Evolutionary conservation across 2,797 vertebrate species (phyloP), one percentile per base, ranked within the genome.

Genomic region (Sebastes iracundus): DNA sequence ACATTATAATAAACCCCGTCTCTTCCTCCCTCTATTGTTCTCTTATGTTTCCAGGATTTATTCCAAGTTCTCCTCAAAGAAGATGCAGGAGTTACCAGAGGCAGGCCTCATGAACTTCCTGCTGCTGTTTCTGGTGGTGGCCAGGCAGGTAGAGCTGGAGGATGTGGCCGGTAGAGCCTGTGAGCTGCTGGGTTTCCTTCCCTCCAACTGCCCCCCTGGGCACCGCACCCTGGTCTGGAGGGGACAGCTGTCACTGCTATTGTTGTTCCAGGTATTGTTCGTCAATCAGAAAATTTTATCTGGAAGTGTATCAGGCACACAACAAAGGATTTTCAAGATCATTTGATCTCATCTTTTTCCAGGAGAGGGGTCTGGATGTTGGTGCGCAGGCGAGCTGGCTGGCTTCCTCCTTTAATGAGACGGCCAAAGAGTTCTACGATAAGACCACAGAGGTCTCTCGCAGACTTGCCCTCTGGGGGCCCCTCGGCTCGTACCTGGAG

Each of bases 41-140:
- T 14, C 20, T 38, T 2, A 4, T 60, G 13, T 68, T 83, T 75
- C 42, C 82, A 99, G 99, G 93, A 97, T 99, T 94, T 99, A 98
- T 94, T 99, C 98, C 30, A 99, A 98, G 90, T 99, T 99, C 83
- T 98, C 98, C 82, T 94, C 96, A 49, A 97, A 95, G 88, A 97
- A 97, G 92, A 99, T 99, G 97, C 96, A 96, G 87, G 98, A 99
- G 79, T 90, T 99, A 78, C 97, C 97, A 0, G 97, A 99, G 90
- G 91, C 96, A 4, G 98, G 99, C 18, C 93, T 99, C 67, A 96
- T 97, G 91, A 97, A 99, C 93, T 99, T 99, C 83, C 96, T 99
- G 90, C 94, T 93, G 72, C 96, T 99, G 62, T 99, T 99, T 86
- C 95, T 99, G 46, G 90, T 98, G 70, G 92, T 99, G 88, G 97